phyloP scores from a whole-genome alignment of 2,888 invertebrate genomes.

The Orchestes rusci region DNA sequence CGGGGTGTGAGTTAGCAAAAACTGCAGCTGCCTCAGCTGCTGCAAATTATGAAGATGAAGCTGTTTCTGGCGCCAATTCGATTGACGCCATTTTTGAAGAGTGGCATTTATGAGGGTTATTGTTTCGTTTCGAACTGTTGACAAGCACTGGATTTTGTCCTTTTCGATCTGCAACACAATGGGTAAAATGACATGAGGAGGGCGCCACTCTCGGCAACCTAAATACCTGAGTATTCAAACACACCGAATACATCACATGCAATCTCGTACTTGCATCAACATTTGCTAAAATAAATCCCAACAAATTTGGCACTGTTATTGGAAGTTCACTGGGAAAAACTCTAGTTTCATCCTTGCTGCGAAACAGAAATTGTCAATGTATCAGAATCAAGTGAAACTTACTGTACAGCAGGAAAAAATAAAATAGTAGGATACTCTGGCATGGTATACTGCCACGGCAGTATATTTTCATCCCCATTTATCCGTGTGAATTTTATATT shows the following conservation, averaged over 20 bases:
- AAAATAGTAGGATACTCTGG: slow-evolving; percentile 71
- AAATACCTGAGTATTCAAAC: slow-evolving; percentile 46
- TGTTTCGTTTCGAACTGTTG: slow-evolving; percentile 48
- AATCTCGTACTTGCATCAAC: slow-evolving; percentile 49
- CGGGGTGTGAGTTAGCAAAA: slow-evolving; percentile 37
- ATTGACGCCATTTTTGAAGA: slow-evolving; percentile 49
- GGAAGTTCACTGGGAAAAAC: slow-evolving; percentile 58
- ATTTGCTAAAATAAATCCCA: slow-evolving; percentile 67
- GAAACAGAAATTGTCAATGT: slow-evolving; percentile 4
- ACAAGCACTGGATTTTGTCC: slow-evolving; percentile 45
- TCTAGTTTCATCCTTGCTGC: slow-evolving; percentile 62
- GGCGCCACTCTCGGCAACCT: background rate
- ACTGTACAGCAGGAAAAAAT: slow-evolving; percentile 70
- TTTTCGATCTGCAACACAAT: slow-evolving; percentile 15
- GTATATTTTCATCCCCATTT: slow-evolving; percentile 76
- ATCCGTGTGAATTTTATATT: slow-evolving; percentile 58
- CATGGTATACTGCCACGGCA: slow-evolving; percentile 82
- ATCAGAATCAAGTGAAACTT: slow-evolving; percentile 23
- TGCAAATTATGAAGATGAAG: slow-evolving; percentile 36
- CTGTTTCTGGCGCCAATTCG: slow-evolving; percentile 32
- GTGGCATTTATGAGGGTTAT: slow-evolving; percentile 47
- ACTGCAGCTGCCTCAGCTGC: slow-evolving; percentile 38
- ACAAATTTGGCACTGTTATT: slow-evolving; percentile 57
- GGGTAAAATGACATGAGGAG: background rate
- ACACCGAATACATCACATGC: slow-evolving; percentile 51